phyloP scores from a whole-genome alignment of 1,140 invertebrate genomes.

The Mya arenaria region DNA sequence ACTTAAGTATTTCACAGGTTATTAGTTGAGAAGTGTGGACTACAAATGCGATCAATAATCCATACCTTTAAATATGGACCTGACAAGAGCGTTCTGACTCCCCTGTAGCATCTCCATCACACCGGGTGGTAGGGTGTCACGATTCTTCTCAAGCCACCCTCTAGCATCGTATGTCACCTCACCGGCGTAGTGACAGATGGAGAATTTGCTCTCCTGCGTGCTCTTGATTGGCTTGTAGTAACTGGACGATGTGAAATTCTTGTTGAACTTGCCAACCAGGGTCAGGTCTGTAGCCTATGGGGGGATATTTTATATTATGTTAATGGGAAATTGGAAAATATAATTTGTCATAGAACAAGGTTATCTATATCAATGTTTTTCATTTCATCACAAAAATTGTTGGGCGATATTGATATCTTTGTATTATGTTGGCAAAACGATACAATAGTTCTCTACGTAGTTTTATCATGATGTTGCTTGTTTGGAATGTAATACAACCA shows the following conservation, averaged over 20 bases:
- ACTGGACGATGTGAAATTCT: constrained; percentile 63
- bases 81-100: constrained; percentile 54
- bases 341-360: too few relatives aligned
- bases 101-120: constrained; percentile 72
- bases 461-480: neutral
- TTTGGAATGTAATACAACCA: neutral
- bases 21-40: neutral
- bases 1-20: neutral
- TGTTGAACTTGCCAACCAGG: constrained; percentile 75
- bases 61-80: constrained; percentile 75
- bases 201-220: constrained; percentile 65
- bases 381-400: too few relatives aligned
- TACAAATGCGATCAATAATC: neutral
- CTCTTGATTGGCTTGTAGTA: constrained; percentile 70
- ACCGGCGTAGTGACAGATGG: constrained; percentile 78
- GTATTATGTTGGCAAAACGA: too few relatives aligned
- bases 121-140: constrained; percentile 76
- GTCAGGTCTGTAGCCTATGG: constrained; percentile 75
- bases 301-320: too few relatives aligned
- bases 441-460: neutral
- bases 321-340: too few relatives aligned
- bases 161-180: constrained; percentile 75
- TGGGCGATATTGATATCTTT: too few relatives aligned
- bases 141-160: constrained; percentile 79
- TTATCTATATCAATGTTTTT: too few relatives aligned